Conservation (phyloP, 2,797 vertebrate genomes). For the Thamnophis elegans region DNA sequence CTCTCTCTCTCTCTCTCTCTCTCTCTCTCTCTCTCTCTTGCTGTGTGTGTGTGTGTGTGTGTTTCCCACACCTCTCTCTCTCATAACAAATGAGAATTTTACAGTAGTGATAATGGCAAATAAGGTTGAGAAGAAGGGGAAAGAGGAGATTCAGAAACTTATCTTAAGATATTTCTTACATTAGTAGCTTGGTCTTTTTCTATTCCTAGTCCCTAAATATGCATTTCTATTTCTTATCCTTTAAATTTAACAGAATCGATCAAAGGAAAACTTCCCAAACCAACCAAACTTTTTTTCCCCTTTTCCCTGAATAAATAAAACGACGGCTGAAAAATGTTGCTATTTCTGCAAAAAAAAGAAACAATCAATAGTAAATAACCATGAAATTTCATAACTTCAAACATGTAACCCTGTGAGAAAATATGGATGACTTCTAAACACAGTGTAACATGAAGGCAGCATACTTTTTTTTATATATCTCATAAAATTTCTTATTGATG, state of each 20-base stretch:
- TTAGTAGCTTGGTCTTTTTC: neutral
- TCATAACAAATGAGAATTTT: neutral
- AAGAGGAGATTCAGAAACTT: neutral
- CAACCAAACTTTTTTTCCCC: neutral
- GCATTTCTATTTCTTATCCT: accelerated
- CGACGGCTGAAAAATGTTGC: neutral
- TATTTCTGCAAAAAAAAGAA: neutral
- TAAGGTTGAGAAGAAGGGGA: neutral
- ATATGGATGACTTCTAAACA: neutral
- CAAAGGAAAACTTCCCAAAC: neutral
- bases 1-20: too few relatives aligned
- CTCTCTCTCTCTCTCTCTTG: too few relatives aligned
- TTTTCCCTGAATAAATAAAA: neutral
- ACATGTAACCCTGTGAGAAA: neutral
- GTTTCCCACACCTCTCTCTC: too few relatives aligned
- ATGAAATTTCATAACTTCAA: neutral
- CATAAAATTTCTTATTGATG: neutral
- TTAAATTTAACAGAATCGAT: neutral
- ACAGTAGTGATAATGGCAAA: neutral
- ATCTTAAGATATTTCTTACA: neutral
- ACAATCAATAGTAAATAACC: neutral
- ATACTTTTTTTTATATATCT: neutral
- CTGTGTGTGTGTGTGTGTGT: too few relatives aligned
- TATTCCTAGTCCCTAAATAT: neutral
- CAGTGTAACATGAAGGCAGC: neutral